These are phyloP conservation scores for Potamarius usumacintae DNA, from an alignment of 2,113 vertebrate species.

Conservation along the genomic window DNA sequence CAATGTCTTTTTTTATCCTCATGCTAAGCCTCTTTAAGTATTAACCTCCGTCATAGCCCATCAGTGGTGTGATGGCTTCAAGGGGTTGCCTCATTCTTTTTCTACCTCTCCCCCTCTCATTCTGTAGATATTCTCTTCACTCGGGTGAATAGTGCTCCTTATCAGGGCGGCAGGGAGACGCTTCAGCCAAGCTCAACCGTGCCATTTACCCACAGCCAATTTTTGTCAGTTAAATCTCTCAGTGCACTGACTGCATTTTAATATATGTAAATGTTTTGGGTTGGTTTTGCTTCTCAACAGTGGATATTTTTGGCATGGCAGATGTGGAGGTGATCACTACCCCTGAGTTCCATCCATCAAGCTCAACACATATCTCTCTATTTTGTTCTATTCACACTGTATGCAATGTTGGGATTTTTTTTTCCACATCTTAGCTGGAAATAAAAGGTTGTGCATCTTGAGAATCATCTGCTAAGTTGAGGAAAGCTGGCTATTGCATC, in stretches of 20 bases:
- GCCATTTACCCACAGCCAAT: slow-evolving; percentile 52
- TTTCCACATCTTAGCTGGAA: slow-evolving; percentile 11
- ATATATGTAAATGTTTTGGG: slow-evolving; percentile 51
- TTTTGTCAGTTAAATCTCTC: slow-evolving; percentile 52
- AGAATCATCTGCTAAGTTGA: slow-evolving; percentile 7
- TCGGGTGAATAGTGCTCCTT: slow-evolving; percentile 48
- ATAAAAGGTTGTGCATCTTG: not conserved
- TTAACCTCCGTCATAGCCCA: slow-evolving; percentile 51
- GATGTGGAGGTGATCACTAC: not conserved
- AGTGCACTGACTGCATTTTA: slow-evolving; percentile 41
- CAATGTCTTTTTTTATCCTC: slow-evolving; percentile 34
- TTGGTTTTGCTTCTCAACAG: slow-evolving; percentile 35
- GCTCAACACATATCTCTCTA: not conserved
- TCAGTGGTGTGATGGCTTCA: slow-evolving; percentile 50
- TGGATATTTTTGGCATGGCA: slow-evolving; percentile 21
- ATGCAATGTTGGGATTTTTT: not conserved
- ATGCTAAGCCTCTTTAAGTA: slow-evolving; percentile 43
- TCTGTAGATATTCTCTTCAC: slow-evolving; percentile 54
- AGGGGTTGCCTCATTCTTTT: slow-evolving; percentile 37
- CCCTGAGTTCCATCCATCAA: slow-evolving; percentile 31
- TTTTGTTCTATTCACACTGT: not conserved
- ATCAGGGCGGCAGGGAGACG: slow-evolving; percentile 45
- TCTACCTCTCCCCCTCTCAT: not conserved
- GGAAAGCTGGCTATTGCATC: not conserved
- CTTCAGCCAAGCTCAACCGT: slow-evolving; percentile 54